Conservation (phyloP, 2,797 vertebrate species). For the Gobionotothen gibberifrons region DNA sequence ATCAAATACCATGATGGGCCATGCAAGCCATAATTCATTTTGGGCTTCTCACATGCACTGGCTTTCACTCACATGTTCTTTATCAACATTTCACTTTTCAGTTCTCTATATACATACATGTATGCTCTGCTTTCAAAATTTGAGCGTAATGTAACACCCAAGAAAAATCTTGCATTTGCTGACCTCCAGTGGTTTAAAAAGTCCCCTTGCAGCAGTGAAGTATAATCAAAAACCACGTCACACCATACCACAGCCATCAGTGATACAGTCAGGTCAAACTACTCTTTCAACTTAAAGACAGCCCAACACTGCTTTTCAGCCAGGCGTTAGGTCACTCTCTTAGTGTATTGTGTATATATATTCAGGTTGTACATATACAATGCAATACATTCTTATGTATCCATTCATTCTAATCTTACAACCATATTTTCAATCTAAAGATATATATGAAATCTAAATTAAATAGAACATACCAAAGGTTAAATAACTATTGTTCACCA, state of each 20-base stretch:
- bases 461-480: background rate
- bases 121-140: slow-evolving; percentile 6
- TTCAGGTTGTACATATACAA: too few species aligned
- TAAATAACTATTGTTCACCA: background rate
- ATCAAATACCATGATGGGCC: background rate
- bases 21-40: background rate
- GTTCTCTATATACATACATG: background rate
- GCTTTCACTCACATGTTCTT: background rate
- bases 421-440: background rate
- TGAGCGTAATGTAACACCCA: background rate
- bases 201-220: slow-evolving; percentile 1
- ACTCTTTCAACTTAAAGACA: background rate
- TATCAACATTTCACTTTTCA: background rate
- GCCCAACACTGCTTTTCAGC: background rate
- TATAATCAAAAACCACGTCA: background rate
- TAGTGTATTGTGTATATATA: background rate
- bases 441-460: background rate
- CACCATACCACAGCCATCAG: background rate
- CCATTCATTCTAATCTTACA: background rate
- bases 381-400: background rate
- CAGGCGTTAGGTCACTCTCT: background rate
- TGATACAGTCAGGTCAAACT: background rate
- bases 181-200: slow-evolving; percentile 1
- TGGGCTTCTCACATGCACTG: background rate
- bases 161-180: slow-evolving; percentile 2